Evolutionary conservation across 2,797 vertebrate species (phyloP).

Genomic region (Bovichtus variegatus): DNA sequence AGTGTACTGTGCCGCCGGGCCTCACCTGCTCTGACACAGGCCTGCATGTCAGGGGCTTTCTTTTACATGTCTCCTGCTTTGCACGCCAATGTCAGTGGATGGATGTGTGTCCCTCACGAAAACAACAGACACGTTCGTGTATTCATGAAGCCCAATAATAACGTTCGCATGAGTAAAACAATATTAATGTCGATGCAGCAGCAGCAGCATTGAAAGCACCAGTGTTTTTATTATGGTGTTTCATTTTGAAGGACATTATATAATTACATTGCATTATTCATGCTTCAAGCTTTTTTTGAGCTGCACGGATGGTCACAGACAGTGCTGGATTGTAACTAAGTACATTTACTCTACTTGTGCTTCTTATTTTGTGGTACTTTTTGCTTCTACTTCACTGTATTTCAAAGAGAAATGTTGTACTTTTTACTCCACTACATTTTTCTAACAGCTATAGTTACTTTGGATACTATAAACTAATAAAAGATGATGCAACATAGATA

Average conservation of each 20-base stretch:
- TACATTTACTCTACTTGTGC: conserved; percentile 17
- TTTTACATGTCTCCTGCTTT: no score
- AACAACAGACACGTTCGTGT: not conserved
- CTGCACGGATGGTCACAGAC: conserved; percentile 40
- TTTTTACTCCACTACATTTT: not conserved
- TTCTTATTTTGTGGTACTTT: not conserved
- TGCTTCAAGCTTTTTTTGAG: conserved; percentile 35
- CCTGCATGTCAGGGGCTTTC: conserved; percentile 29
- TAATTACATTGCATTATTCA: conserved; percentile 57
- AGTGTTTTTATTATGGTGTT: conserved; percentile 25
- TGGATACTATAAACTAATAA: not conserved
- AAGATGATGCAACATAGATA: not conserved
- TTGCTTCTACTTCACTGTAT: not conserved
- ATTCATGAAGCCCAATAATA: not conserved
- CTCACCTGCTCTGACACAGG: conserved; percentile 19
- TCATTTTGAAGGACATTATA: conserved; percentile 53
- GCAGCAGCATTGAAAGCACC: not conserved
- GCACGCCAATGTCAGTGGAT: conserved; percentile 26
- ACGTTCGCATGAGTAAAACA: not conserved
- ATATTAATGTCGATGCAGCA: not conserved
- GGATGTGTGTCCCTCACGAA: not conserved
- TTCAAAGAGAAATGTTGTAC: not conserved
- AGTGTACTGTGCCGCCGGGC: conserved; percentile 27
- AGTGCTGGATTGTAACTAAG: not conserved
- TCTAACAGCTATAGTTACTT: not conserved